These are phyloP conservation scores for Aphodius granarius DNA, from an alignment of 2,888 invertebrate species.

Conservation along the genomic window DNA sequence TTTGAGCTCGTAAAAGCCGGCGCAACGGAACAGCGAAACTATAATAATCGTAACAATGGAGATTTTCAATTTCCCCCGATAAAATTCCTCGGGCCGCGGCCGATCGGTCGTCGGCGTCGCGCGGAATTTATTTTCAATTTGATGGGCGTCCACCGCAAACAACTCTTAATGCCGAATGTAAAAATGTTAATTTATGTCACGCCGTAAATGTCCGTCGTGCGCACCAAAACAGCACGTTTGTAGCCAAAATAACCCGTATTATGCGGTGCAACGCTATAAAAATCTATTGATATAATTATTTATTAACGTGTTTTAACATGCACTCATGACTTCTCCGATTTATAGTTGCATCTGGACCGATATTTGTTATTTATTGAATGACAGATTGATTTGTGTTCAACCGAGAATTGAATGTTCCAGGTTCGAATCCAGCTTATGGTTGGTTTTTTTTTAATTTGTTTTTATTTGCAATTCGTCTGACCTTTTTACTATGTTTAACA, in stretches of 20 bases:
- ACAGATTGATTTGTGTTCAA: no score
- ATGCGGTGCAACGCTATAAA: not conserved
- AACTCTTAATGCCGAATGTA: slow-evolving; percentile 5
- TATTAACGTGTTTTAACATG: not conserved
- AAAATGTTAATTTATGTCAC: slow-evolving; percentile 8
- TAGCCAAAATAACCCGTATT: not conserved
- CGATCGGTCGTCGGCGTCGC: no score
- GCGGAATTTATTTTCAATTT: slow-evolving; percentile 11
- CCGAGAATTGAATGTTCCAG: no score
- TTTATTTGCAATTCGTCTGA: no score
- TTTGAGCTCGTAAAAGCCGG: not conserved
- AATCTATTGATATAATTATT: not conserved
- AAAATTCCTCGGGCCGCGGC: not conserved
- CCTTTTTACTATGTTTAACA: no score
- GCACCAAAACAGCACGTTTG: slow-evolving; percentile 7
- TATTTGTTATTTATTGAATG: no score
- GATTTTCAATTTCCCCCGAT: not conserved
- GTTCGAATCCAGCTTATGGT: no score
- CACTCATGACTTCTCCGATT: no score
- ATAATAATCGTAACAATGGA: not conserved
- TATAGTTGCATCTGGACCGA: no score
- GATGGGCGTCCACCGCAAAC: slow-evolving; percentile 3
- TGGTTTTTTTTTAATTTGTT: no score
- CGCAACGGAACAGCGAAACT: not conserved
- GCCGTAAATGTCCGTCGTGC: slow-evolving; percentile 14